Evolutionary conservation across 1,140 invertebrate species (phyloP).

Genomic region (Aphelenchoides avenae): DNA sequence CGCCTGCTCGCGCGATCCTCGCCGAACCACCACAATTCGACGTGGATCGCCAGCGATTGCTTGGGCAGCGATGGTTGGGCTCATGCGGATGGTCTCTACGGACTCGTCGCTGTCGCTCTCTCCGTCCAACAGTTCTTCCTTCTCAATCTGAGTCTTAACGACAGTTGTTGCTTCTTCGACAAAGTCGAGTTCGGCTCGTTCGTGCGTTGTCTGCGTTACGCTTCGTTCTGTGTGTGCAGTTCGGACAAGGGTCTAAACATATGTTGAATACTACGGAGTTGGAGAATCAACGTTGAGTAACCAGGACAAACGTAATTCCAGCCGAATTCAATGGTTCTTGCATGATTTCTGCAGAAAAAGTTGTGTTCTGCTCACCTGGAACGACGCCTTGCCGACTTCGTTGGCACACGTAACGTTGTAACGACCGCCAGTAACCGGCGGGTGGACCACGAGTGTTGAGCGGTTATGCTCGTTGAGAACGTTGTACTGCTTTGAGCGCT

Average conservation of each 20-base stretch:
- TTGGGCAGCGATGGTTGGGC: too few relatives aligned
- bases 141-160: not conserved
- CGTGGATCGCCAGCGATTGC: too few relatives aligned
- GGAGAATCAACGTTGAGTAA: too few relatives aligned
- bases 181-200: conserved; percentile 2
- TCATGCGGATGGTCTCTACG: conserved; percentile 6
- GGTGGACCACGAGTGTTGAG: conserved; percentile 44
- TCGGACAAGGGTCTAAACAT: not conserved
- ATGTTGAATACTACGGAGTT: not conserved
- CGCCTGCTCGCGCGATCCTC: not conserved
- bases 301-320: too few relatives aligned
- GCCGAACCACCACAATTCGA: too few relatives aligned
- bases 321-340: too few relatives aligned
- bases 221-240: not conserved
- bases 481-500: conserved; percentile 30
- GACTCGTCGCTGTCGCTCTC: conserved; percentile 14
- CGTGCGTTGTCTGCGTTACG: not conserved
- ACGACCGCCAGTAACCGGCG: conserved; percentile 40
- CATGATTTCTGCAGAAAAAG: not conserved
- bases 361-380: not conserved
- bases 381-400: conserved; percentile 25
- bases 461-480: conserved; percentile 35
- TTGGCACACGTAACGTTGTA: conserved; percentile 43
- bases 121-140: conserved; percentile 23
- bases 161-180: conserved; percentile 4